Conservation (phyloP, 2,113 vertebrate genomes). For the Haplotaxodon microlepis region DNA sequence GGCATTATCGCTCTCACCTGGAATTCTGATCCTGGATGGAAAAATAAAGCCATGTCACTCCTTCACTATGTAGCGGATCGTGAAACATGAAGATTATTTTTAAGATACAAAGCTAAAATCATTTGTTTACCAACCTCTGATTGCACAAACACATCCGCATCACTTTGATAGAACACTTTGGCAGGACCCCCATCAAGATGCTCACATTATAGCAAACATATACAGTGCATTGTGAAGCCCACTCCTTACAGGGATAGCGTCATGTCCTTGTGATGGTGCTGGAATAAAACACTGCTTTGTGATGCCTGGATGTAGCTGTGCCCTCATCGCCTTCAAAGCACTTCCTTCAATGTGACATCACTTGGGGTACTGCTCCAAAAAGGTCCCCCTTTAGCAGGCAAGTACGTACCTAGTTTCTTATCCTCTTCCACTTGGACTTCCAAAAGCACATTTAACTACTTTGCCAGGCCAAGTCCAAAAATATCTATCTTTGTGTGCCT, state of each 20-base stretch:
- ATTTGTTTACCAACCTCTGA: constrained; percentile 27
- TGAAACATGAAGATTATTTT: neutral
- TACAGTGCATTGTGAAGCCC: constrained; percentile 32
- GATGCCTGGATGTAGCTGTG: constrained; percentile 56
- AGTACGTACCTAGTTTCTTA: neutral
- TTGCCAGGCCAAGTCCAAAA: neutral
- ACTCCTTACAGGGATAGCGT: constrained; percentile 35
- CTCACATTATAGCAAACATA: constrained; percentile 5
- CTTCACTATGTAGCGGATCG: neutral
- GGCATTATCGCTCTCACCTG: neutral
- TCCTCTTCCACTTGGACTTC: neutral
- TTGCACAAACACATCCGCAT: neutral
- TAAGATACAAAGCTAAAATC: neutral
- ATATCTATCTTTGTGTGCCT: constrained; percentile 15
- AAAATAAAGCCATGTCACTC: neutral
- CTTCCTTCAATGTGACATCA: constrained; percentile 72
- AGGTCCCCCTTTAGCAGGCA: constrained; percentile 9
- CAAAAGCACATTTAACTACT: neutral
- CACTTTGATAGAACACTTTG: constrained; percentile 3
- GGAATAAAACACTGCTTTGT: constrained; percentile 62
- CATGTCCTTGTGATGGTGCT: constrained; percentile 37
- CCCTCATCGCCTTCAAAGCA: constrained; percentile 72
- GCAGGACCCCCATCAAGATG: constrained; percentile 14
- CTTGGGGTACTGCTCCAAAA: neutral
- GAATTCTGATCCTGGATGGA: neutral